Conservation (phyloP, 1,140 invertebrate genomes). For the Agraylea sexmaculata region DNA sequence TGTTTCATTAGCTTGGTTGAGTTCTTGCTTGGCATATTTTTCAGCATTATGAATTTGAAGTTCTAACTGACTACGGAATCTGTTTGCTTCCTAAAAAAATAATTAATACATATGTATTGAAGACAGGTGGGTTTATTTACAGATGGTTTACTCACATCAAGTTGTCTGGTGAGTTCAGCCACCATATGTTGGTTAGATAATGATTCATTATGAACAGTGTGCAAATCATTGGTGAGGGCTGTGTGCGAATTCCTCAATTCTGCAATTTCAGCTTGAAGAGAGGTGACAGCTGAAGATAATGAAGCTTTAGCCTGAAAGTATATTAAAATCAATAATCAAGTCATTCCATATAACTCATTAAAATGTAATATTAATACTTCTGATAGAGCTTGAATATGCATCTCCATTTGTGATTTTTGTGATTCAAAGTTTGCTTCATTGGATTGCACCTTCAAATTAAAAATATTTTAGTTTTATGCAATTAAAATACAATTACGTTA, state of each 20-base stretch:
- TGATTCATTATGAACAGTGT: slow-evolving; percentile 36
- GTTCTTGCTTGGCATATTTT: slow-evolving; percentile 28
- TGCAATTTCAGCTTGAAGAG: slow-evolving; percentile 41
- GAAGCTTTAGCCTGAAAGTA: slow-evolving; percentile 33
- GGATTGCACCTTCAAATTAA: slow-evolving; percentile 41
- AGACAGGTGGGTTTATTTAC: background rate
- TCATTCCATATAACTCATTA: background rate
- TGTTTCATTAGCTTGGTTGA: slow-evolving; percentile 26
- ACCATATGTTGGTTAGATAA: slow-evolving; percentile 35
- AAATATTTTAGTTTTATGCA: no score
- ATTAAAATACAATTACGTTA: no score
- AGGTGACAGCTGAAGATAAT: slow-evolving; percentile 36
- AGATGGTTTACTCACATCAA: slow-evolving; percentile 36
- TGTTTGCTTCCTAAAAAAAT: slow-evolving; percentile 39
- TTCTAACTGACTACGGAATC: slow-evolving; percentile 40
- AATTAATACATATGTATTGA: no score
- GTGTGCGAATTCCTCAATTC: slow-evolving; percentile 37
- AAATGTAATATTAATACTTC: slow-evolving; percentile 26
- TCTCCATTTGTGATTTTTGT: slow-evolving; percentile 33
- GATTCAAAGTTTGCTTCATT: slow-evolving; percentile 41
- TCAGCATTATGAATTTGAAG: slow-evolving; percentile 36
- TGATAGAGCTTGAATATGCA: slow-evolving; percentile 36
- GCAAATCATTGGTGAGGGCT: slow-evolving; percentile 35
- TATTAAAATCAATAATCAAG: slow-evolving; percentile 3
- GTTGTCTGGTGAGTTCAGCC: slow-evolving; percentile 43